A percentile compares a stretch with the other conserved stretches of the same genome.
These are phyloP conservation scores for Nycticorax nycticorax DNA, from an alignment of 2,113 vertebrate genomes.

Conservation along the genomic window DNA sequence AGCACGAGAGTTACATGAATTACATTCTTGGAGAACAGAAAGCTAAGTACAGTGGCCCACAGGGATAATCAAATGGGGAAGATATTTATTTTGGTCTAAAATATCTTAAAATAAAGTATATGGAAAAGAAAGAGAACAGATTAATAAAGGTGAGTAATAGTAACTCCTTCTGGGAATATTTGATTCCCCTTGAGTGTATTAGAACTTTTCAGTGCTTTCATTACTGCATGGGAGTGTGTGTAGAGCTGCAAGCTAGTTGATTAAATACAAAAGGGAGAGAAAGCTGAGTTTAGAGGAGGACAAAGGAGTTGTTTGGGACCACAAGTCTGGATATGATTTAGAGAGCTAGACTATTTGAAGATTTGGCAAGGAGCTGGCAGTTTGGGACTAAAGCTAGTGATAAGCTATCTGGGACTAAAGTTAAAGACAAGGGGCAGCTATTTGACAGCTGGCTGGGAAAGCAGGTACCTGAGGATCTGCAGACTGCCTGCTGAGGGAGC, in stretches of 20 bases:
- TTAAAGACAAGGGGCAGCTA: background rate
- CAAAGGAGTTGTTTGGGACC: background rate
- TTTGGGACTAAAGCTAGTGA: background rate
- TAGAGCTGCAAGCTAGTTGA: background rate
- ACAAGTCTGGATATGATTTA: background rate
- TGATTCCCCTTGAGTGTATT: background rate
- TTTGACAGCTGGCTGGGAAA: background rate
- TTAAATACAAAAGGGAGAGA: background rate
- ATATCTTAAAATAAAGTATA: background rate
- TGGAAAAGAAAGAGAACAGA: background rate
- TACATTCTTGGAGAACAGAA: background rate
- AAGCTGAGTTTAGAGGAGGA: background rate
- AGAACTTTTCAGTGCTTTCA: background rate
- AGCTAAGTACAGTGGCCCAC: background rate
- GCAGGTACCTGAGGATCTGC: background rate
- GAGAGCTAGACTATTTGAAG: background rate
- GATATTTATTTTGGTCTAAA: background rate
- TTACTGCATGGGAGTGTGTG: too few species aligned
- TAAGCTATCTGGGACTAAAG: background rate
- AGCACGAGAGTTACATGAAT: background rate
- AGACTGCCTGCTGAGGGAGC: background rate
- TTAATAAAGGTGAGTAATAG: background rate
- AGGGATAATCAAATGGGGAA: background rate
- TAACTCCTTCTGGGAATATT: background rate
- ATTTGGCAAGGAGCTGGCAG: background rate